phyloP scores from a whole-genome alignment of 2,113 vertebrate species.

The Myotis davidii region DNA sequence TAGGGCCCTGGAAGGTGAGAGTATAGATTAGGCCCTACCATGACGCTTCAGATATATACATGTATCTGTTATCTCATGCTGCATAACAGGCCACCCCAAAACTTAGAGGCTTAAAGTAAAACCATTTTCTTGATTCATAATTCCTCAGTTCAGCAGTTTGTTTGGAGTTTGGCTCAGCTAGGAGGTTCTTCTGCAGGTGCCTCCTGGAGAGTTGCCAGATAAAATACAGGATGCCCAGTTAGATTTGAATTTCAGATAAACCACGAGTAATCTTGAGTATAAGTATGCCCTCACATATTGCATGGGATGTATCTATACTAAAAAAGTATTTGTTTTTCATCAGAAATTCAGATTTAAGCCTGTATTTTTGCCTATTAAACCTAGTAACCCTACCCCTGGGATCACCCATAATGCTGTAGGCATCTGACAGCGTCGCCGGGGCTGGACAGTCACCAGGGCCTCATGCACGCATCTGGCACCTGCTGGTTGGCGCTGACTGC shows the following conservation, averaged over 20 bases:
- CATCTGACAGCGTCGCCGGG: not conserved
- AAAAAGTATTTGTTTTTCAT: not conserved
- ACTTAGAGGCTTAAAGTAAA: not conserved
- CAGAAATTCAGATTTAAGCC: not conserved
- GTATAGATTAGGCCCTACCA: not conserved
- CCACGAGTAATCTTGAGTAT: not conserved
- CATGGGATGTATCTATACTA: not conserved
- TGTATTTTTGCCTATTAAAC: not conserved
- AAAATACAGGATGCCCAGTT: not conserved
- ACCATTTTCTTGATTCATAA: not conserved
- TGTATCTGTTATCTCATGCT: not conserved
- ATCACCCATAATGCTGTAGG: not conserved
- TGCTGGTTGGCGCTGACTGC: not conserved
- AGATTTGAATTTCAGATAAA: not conserved
- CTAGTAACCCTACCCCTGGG: not conserved
- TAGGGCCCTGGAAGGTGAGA: not conserved
- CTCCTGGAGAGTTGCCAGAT: not conserved
- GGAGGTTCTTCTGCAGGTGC: not conserved
- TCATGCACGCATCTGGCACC: not conserved
- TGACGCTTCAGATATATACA: rapidly evolving
- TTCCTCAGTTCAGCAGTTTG: not conserved
- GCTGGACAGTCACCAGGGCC: not conserved
- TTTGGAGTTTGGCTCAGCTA: not conserved
- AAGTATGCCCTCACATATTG: not conserved
- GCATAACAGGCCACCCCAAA: not conserved